Evolutionary conservation across 2,113 vertebrate species (phyloP).

Genomic region (Epinephelus moara): DNA sequence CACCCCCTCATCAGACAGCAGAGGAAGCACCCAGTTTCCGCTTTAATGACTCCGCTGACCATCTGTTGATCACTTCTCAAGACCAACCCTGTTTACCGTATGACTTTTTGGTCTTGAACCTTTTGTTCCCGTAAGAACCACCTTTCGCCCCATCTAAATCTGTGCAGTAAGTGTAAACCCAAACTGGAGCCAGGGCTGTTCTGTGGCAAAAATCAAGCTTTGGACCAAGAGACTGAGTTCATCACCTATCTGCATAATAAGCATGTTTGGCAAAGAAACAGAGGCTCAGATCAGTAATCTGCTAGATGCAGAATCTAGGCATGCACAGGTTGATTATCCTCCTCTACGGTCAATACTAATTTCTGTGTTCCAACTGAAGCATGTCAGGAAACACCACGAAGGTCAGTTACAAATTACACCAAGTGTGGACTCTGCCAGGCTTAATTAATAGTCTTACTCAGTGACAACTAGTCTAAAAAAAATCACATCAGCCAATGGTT

Average conservation of each 20-base stretch:
- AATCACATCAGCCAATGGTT: too few species aligned
- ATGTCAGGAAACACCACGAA: not conserved
- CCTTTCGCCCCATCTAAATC: not conserved
- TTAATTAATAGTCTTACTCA: not conserved
- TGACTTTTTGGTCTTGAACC: not conserved
- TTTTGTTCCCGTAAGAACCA: not conserved
- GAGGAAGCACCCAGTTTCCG: not conserved
- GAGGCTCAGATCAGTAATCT: not conserved
- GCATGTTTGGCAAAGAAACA: not conserved
- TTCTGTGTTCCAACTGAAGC: not conserved
- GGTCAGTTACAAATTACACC: not conserved
- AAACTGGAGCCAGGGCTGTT: not conserved
- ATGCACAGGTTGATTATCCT: not conserved
- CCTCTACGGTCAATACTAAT: slow-evolving; percentile 1
- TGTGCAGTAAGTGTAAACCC: not conserved
- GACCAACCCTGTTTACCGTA: not conserved
- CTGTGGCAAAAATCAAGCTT: not conserved
- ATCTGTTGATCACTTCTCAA: not conserved
- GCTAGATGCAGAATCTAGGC: not conserved
- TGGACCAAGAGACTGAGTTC: not conserved
- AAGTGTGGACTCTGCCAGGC: not conserved
- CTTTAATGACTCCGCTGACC: not conserved
- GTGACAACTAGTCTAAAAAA: not conserved
- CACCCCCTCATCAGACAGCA: not conserved
- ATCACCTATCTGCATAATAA: not conserved